Evolutionary conservation across 2,113 vertebrate genomes (phyloP), one percentile per base, ranked within the genome.

Genomic region (Pseudopodoces humilis): DNA sequence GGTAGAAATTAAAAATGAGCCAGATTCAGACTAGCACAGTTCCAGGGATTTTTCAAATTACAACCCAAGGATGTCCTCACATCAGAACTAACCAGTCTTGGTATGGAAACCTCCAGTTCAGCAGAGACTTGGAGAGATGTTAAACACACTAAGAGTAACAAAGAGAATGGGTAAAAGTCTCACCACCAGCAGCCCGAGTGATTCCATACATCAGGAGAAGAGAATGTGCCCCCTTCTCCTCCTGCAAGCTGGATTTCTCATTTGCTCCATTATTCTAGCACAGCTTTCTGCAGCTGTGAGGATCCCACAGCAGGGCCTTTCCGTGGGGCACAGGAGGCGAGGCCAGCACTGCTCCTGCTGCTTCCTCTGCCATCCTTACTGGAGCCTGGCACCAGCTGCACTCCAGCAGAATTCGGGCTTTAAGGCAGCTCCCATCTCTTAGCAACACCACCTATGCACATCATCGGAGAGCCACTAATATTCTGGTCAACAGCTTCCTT

Each of bases 301-400:
- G 59, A 50, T n/a, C 5, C 41, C 39, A 2, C 0, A 3, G 53
- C 1, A 1, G 12, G 20, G 25, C 5, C 4, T 8, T 55, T 85
- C 60, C 11, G 3, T 6, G 33, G 28, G 22, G 8, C 2, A 1
- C 3, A 2, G 33, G 43, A 47, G 21, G 27, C 0, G 4, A 60
- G 21, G 18, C 22, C 1, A 0, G 7, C 5, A 2, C 41, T n/a
- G 35, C 23, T 18, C 3, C 46, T 46, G 6, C 23, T 22, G 21
- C 53, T 33, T 19, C 35, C 44, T 21, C 20, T 8, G 5, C 65
- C 75, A 15, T 15, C 5, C 0, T 13, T 7, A 22, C 6, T 39
- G 37, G 35, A 30, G 30, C 31, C 52, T 52, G 47, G 39, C n/a
- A 55, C 18, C 72, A 55, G 25, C 4, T 59, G 44, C 49, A 22